A percentile compares a stretch with the other conserved stretches of the same genome.
phyloP scores from a whole-genome alignment of 2,888 invertebrate genomes.

The Magallana nippona region DNA sequence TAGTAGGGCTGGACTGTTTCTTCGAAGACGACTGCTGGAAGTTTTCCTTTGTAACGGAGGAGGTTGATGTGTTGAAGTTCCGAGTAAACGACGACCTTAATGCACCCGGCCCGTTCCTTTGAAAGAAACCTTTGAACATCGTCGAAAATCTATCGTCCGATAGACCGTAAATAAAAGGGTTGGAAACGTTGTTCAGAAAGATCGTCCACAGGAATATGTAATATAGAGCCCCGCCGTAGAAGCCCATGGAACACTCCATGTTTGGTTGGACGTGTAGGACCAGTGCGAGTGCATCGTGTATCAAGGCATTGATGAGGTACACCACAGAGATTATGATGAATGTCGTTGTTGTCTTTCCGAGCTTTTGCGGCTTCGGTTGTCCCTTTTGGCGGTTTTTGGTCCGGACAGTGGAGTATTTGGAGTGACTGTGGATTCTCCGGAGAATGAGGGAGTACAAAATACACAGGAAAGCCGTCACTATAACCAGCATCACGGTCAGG shows the following conservation, averaged over 20 bases:
- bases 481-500: constrained; percentile 34
- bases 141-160: constrained; percentile 47
- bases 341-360: constrained; percentile 48
- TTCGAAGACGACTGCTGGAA: constrained; percentile 1
- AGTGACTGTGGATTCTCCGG: constrained; percentile 31
- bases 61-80: neutral
- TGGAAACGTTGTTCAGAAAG: constrained; percentile 47
- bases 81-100: neutral
- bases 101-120: neutral
- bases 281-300: constrained; percentile 45
- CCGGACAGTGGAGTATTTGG: constrained; percentile 32
- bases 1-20: neutral
- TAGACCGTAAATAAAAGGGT: constrained; percentile 50
- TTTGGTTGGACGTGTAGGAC: constrained; percentile 39
- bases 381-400: constrained; percentile 7
- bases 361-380: constrained; percentile 27
- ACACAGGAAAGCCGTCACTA: constrained; percentile 32
- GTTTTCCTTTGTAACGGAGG: neutral
- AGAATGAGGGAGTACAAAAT: constrained; percentile 43
- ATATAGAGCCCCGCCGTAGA: constrained; percentile 44
- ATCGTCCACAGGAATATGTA: constrained; percentile 50
- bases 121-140: constrained; percentile 33
- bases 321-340: constrained; percentile 44
- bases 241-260: constrained; percentile 45
- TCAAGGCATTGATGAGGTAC: constrained; percentile 41